These are phyloP conservation scores for Sturnira hondurensis DNA, from an alignment of 2,113 vertebrate species.

Conservation along the genomic window DNA sequence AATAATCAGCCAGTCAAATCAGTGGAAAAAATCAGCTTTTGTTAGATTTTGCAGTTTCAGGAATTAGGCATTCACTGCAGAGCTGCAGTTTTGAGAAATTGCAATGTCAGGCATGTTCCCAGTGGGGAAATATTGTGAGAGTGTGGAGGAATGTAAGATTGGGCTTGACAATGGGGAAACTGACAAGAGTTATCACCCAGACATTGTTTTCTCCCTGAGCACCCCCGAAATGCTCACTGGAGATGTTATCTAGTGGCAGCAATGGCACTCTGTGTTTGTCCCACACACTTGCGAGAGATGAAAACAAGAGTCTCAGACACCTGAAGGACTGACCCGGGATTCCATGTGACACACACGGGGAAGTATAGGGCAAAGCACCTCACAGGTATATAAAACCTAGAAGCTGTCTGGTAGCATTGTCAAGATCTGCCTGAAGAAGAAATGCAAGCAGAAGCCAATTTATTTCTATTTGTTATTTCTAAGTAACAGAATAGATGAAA, in stretches of 20 bases:
- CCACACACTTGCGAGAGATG: neutral
- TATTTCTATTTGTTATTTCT: neutral
- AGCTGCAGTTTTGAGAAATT: slow-evolving; percentile 75
- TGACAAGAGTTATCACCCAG: slow-evolving; percentile 70
- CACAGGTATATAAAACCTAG: fast-evolving
- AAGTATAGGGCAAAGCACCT: neutral
- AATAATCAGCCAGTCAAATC: slow-evolving; percentile 74
- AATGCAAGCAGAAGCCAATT: neutral
- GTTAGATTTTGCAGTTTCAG: slow-evolving; percentile 75
- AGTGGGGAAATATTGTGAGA: slow-evolving; percentile 76
- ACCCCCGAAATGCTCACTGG: slow-evolving; percentile 64
- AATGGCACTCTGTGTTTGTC: neutral
- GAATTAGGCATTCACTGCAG: slow-evolving; percentile 73
- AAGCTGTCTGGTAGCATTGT: too few relatives aligned
- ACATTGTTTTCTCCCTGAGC: slow-evolving; percentile 46
- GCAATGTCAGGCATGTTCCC: slow-evolving; percentile 75
- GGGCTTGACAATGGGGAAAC: slow-evolving; percentile 61
- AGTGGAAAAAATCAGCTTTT: slow-evolving; percentile 73
- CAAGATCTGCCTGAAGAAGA: neutral
- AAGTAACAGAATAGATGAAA: neutral
- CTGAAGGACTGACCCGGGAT: neutral
- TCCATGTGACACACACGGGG: neutral
- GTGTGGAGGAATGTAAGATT: slow-evolving; percentile 61
- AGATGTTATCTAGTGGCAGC: neutral
- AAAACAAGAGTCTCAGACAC: neutral